phyloP scores from a whole-genome alignment of 2,113 vertebrate species.

The Poecilia latipinna region DNA sequence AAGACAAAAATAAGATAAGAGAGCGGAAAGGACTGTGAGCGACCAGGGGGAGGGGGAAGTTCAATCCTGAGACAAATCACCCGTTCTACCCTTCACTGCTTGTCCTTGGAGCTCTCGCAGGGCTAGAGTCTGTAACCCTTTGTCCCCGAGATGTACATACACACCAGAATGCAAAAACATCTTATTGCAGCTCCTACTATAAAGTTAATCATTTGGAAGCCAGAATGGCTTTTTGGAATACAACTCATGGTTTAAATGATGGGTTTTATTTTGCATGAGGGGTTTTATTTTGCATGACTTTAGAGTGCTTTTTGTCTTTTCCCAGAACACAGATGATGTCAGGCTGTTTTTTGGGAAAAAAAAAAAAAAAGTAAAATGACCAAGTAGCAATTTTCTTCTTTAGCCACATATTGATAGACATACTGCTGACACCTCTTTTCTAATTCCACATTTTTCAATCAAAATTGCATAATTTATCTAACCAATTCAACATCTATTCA shows the following conservation, averaged over 20 bases:
- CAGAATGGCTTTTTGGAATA: slow-evolving; percentile 33
- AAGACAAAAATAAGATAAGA: slow-evolving; percentile 45
- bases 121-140: slow-evolving; percentile 55
- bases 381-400: no score
- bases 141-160: slow-evolving; percentile 50
- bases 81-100: slow-evolving; percentile 65
- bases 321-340: slow-evolving; percentile 16
- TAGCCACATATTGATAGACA: no score
- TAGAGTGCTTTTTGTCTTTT: slow-evolving; percentile 15
- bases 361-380: no score
- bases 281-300: slow-evolving; percentile 13
- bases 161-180: slow-evolving; percentile 54
- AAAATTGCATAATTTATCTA: no score
- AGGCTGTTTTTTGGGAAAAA: neutral
- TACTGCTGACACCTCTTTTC: no score
- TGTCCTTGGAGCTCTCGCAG: slow-evolving; percentile 71
- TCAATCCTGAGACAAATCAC: slow-evolving; percentile 77
- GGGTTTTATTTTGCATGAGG: slow-evolving; percentile 12
- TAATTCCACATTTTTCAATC: no score
- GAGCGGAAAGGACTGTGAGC: slow-evolving; percentile 48
- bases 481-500: no score
- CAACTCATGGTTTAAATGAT: slow-evolving; percentile 25
- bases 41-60: slow-evolving; percentile 48
- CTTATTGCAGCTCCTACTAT: slow-evolving; percentile 24
- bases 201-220: slow-evolving; percentile 45